Conservation (phyloP, 2,888 invertebrate species). For the Esperia sulphurella region DNA sequence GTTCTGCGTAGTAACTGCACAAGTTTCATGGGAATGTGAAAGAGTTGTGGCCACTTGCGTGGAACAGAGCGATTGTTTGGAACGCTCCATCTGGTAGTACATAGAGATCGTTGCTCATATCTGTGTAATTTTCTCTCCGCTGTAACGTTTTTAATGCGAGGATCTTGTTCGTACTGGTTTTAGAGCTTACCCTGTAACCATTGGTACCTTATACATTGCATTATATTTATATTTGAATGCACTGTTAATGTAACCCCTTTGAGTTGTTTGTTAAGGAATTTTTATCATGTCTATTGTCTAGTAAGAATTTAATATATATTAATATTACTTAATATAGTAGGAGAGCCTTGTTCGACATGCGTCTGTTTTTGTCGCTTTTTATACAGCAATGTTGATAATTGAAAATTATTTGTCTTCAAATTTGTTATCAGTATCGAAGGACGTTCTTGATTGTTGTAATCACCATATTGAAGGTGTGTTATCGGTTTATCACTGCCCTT, state of each 20-base stretch:
- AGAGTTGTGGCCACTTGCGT: too few relatives aligned
- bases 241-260: conserved; percentile 73
- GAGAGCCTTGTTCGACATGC: conserved; percentile 67
- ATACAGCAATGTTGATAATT: conserved; percentile 55
- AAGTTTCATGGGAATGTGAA: too few relatives aligned
- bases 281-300: conserved; percentile 76
- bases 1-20: too few relatives aligned
- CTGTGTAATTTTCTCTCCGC: not conserved
- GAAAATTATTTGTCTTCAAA: conserved; percentile 40
- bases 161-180: conserved; percentile 47
- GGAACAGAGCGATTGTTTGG: too few relatives aligned
- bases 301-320: conserved; percentile 76
- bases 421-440: conserved; percentile 50
- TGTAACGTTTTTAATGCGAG: conserved; percentile 29
- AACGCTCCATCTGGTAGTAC: too few relatives aligned
- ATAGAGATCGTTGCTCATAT: too few relatives aligned
- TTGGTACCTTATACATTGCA: conserved; percentile 67
- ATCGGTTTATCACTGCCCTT: conserved; percentile 55
- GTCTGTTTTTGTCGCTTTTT: conserved; percentile 66
- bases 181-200: conserved; percentile 66
- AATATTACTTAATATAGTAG: conserved; percentile 65
- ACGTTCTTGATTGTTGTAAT: conserved; percentile 37
- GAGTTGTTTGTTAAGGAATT: conserved; percentile 76
- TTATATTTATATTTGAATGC: conserved; percentile 68
- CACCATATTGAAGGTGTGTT: conserved; percentile 40